Base-by-base conservation (phyloP, 92 coral and sea anemone species). In the Siderastrea siderea region DNA sequence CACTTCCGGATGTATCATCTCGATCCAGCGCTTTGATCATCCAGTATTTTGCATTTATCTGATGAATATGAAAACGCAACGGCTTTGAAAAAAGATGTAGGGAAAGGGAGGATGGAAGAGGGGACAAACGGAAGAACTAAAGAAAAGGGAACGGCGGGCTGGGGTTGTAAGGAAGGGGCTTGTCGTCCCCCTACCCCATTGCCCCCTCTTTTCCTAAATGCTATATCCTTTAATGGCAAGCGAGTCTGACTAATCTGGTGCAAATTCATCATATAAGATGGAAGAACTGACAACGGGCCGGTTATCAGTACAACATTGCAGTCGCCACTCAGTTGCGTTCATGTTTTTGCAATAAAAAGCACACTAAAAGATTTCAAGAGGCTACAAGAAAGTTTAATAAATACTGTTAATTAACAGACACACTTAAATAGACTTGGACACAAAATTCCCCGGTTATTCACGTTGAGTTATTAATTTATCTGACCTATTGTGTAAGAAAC, bases 31-130 rank as follows among this genome's bases (percentile, higher is more conserved):
- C 71, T 78, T 87, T 2, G 93, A 26, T 26, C 98, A 72, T 93
- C 95, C 17, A 53, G 80, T 95, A 95, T 71, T 94, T 95, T 55
- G 98, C 94, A 50, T 89, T 92, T 60, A 93, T 78, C 98, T 95
- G 81, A 47, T 53, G 71, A 12, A 4, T 26, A 8, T 38, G 2
- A 16, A 66, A 49, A 48, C 1, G 12, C 66, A 13, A 5, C 19
- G 26, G 38, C 38, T 61, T 13, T 16, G 17, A 55, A 14, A 55
- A 55, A 14, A 55, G 12, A 55, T 14, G 12, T 14, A 55, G 10
- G 61, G 61, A 11, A 67, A 67, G 47, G 44, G 26, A 26, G 47
- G 48, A 55, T 7, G 12, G 61, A 5, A 5, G 10, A 53, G 3
- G 47, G 13, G 38, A 26, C 38, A 26, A 26, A 26, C 38, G 38